Base-by-base conservation (phyloP, 1,140 invertebrate species). In the Saxidomus purpurata region DNA sequence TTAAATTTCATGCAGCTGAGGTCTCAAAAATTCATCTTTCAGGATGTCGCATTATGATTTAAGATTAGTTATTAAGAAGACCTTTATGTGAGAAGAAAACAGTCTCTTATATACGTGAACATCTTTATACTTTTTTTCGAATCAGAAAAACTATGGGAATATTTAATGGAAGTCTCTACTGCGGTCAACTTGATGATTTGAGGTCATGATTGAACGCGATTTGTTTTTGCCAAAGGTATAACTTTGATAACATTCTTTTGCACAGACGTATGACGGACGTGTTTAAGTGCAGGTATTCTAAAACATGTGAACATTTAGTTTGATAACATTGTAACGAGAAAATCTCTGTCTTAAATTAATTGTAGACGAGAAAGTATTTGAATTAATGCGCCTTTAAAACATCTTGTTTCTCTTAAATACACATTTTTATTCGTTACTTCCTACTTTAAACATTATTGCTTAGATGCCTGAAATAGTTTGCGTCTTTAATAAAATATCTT, bases 331-430 rank as follows among this genome's bases (percentile, higher is more conserved):
- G 25, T 63, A 28, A 9, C 25, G 4, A 63, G n/a, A 28, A 28
- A 63, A n/a, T 28, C 3, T 22, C 6, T 28, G 59, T 63, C 59
- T 63, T 6, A 63, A 28, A 63, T 63, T 28, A 63, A 63, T 28
- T 63, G 59, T 63, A n/a, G 4, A 63, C 59, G 25, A 63, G 59
- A 63, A 15, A 28, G 59, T 63, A 63, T 63, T 63, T 63, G 59
- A 63, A 28, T 63, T 63, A 9, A 4, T 25, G 19, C 8, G 25
- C 1, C 15, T 25, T 9, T 63, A 63, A 63, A 63, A 63, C 59
- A 63, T 28, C n/a, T 19, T 63, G 59, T 63, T 63, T 63, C n/a
- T 63, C n/a, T n/a, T n/a, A 63, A 8, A 1, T 28, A 4, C 3
- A 25, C 25, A 63, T 63, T 63, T n/a, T 28, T 19, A 63, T 28